Evolutionary conservation across 2,888 invertebrate species (phyloP).

Genomic region (Campoplex nolae): DNA sequence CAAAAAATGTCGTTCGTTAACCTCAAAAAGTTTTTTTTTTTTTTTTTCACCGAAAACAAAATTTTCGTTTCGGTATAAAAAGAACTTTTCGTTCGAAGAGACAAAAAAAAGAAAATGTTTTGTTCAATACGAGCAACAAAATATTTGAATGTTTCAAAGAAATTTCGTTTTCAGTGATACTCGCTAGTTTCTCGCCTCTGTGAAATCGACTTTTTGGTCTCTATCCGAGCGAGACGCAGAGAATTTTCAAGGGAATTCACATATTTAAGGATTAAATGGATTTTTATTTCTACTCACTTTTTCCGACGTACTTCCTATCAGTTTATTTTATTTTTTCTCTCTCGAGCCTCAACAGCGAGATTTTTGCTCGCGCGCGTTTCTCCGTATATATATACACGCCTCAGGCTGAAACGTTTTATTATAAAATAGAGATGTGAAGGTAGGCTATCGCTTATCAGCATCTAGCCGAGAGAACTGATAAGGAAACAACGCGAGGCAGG

Average conservation of each 20-base stretch:
- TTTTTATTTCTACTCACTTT: conserved; percentile 7
- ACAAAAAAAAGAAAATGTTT: no score
- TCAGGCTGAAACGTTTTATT: conserved; percentile 11
- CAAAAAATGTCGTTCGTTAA: no score
- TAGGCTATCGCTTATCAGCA: conserved; percentile 79
- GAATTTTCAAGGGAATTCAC: neutral
- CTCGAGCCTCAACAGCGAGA: conserved; percentile 13
- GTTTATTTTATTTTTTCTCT: neutral
- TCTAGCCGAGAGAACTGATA: conserved; percentile 75
- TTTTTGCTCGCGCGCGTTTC: conserved; percentile 14
- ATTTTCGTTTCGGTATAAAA: no score
- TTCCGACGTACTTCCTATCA: conserved; percentile 24
- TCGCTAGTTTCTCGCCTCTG: neutral
- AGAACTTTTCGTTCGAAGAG: no score
- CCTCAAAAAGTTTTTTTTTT: no score
- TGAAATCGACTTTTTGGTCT: neutral
- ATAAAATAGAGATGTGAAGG: conserved; percentile 65
- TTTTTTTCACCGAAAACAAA: no score
- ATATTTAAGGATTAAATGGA: conserved; percentile 21
- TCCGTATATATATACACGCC: neutral
- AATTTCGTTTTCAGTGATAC: no score
- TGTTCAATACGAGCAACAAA: no score
- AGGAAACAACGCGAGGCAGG: conserved; percentile 68
- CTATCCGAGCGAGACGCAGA: neutral
- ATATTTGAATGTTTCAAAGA: no score